phyloP scores from a whole-genome alignment of 2,797 vertebrate species.

The Muraenolepis orangiensis region DNA sequence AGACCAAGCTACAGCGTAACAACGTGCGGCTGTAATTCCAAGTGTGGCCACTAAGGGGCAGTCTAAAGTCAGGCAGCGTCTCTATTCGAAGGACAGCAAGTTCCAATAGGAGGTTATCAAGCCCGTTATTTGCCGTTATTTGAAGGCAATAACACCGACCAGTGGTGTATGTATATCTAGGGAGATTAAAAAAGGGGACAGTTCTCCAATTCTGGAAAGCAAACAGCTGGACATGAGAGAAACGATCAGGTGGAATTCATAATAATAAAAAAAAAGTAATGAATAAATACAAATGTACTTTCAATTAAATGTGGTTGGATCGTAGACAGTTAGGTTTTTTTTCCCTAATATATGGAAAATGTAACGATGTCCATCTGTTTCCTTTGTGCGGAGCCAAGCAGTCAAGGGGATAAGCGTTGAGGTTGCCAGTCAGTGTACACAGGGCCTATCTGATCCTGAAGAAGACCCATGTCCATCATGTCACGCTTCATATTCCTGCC shows the following conservation, averaged over 20 bases:
- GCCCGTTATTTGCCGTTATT: conserved; percentile 56
- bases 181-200: conserved; percentile 33
- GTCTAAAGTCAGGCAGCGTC: conserved; percentile 63
- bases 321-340: conserved; percentile 51
- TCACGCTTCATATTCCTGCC: too few relatives aligned
- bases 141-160: conserved; percentile 48
- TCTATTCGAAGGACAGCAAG: conserved; percentile 35
- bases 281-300: conserved; percentile 50
- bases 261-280: conserved; percentile 33
- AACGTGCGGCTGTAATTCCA: conserved; percentile 6
- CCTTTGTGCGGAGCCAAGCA: conserved; percentile 25
- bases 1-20: not conserved
- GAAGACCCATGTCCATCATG: not conserved
- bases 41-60: conserved; percentile 73
- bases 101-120: conserved; percentile 49
- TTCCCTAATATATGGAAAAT: conserved; percentile 55
- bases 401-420: conserved; percentile 29
- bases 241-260: conserved; percentile 25
- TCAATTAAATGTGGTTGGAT: conserved; percentile 45
- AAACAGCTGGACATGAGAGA: conserved; percentile 46
- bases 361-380: conserved; percentile 38
- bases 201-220: conserved; percentile 47
- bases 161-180: conserved; percentile 27
- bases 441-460: not conserved
- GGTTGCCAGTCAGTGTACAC: conserved; percentile 24